Conservation (phyloP, 2,797 vertebrate species). For the Aphelocoma californica region DNA sequence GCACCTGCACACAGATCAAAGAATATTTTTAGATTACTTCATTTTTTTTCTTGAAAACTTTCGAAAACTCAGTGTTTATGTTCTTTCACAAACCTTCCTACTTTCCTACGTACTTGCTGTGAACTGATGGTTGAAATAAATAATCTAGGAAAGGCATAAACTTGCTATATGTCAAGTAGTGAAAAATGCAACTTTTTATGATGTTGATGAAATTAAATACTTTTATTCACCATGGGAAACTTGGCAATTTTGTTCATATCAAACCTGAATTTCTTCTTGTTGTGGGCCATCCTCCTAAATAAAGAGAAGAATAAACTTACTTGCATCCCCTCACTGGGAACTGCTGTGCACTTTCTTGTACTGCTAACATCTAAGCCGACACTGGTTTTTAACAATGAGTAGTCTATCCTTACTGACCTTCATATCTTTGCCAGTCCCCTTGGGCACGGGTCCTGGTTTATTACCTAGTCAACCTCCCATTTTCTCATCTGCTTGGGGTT, state of each 20-base stretch:
- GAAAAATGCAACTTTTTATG: not conserved
- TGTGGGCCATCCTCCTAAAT: not conserved
- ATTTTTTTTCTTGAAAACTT: not conserved
- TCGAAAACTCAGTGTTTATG: not conserved
- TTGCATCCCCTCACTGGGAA: not conserved
- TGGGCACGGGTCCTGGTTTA: not conserved
- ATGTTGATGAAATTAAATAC: not conserved
- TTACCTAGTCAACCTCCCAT: not conserved
- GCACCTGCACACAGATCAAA: not conserved
- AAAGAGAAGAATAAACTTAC: not conserved
- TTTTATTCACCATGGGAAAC: not conserved
- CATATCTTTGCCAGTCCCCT: not conserved
- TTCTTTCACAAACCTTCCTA: not conserved
- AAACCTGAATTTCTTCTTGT: not conserved
- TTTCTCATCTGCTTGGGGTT: not conserved
- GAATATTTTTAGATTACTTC: not conserved
- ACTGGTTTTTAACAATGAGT: not conserved
- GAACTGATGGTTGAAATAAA: not conserved
- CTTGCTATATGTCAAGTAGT: not conserved
- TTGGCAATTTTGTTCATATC: not conserved
- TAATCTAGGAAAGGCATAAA: not conserved
- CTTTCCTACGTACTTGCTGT: not conserved
- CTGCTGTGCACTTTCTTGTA: not conserved
- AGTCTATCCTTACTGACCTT: not conserved
- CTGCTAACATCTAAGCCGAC: not conserved